Evolutionary conservation across 2,797 vertebrate species (phyloP), one percentile per base, ranked within the genome.

Genomic region (Neosilurus hyrtlii): DNA sequence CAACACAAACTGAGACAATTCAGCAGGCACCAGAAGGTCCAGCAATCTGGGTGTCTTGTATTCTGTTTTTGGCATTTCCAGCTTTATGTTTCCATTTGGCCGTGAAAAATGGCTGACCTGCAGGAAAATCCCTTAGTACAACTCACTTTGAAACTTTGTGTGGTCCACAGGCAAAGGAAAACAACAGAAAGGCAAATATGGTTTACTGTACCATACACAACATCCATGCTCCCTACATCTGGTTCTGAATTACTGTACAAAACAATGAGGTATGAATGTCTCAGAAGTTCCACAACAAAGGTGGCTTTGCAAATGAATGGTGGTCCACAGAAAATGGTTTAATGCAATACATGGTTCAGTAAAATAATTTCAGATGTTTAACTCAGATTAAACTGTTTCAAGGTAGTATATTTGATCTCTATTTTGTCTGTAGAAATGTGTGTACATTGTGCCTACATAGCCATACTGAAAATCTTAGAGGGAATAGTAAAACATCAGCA

Each of bases 101-200:
- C 18, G 37, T 12, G 18, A 30, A 63, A 30, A 51, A 56, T 70
- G 35, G 66, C 66, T 73, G 77, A 81, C 65, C 83, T 49, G 54
- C 82, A 85, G 82, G 79, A 87, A 83, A 83, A 79, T 83, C 82
- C 79, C 43, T 74, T 9, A 1, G 67, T 73, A 67, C 61, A 56
- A 24, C 30, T 43, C 56, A 9, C 49, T 63, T 81, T 79, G 66
- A 85, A 82, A 72, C 16, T 68, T 78, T 35, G 79, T 75, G 79
- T 81, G 63, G 74, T 68, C 84, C 37, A 52, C 30, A 57, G 35
- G 52, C 67, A 81, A 71, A 83, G 37, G 24, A 76, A 76, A 61
- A 79, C 43, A 66, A 76, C 16, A 62, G 20, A 75, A 81, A 82
- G 54, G 52, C 37, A 56, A 18, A 84, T 67, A 9, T 8, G n/a